Evolutionary conservation across 2,113 vertebrate species (phyloP).

Genomic region (Albula glossodonta): DNA sequence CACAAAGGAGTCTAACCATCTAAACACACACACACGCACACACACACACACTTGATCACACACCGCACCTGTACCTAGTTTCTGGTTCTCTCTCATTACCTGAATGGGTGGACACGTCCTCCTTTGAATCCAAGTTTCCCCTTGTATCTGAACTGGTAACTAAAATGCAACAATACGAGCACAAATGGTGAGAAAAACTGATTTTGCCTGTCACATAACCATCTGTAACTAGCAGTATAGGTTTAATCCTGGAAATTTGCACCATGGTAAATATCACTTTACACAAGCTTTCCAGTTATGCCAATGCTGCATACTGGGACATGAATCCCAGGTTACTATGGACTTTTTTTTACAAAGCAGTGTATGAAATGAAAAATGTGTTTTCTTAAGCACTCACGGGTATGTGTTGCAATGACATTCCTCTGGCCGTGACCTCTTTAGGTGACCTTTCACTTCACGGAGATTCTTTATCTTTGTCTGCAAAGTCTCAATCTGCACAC

Average conservation of each 20-base stretch:
- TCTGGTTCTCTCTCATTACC: slow-evolving; percentile 64
- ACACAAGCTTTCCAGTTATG: neutral
- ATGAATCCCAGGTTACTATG: neutral
- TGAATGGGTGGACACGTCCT: slow-evolving; percentile 75
- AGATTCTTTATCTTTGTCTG: slow-evolving; percentile 98
- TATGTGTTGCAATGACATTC: slow-evolving; percentile 86
- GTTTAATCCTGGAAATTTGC: neutral
- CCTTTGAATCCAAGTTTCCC: slow-evolving; percentile 74
- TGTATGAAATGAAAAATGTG: neutral
- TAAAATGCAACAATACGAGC: slow-evolving; percentile 54
- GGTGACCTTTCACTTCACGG: slow-evolving; percentile 89
- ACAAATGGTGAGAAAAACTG: neutral
- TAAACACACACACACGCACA: neutral
- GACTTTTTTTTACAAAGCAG: neutral
- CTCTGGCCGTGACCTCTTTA: slow-evolving; percentile 88
- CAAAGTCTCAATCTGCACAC: slow-evolving; percentile 90
- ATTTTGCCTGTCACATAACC: neutral
- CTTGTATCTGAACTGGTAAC: slow-evolving; percentile 77
- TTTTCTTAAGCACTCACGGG: slow-evolving; percentile 67
- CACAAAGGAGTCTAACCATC: neutral
- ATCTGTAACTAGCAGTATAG: neutral
- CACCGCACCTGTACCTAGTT: too few species aligned
- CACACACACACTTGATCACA: neutral
- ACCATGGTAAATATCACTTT: neutral
- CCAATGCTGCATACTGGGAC: neutral